Percentiles rank a stretch among this genome's conserved stretches.
phyloP scores from a whole-genome alignment of 2,888 invertebrate genomes.

The Drosophila setosimentum region DNA sequence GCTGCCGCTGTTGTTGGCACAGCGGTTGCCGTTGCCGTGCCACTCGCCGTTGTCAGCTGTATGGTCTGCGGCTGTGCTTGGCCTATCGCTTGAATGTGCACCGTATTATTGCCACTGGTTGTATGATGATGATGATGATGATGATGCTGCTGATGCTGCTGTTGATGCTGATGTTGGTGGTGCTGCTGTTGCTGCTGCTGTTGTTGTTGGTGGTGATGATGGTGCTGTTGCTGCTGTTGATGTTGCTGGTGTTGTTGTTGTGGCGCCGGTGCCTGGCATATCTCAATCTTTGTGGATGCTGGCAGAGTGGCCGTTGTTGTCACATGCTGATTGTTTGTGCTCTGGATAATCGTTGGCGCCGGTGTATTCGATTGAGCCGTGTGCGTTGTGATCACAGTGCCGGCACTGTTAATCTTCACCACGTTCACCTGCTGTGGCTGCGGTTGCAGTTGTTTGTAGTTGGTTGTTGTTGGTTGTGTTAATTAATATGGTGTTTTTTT shows the following conservation, averaged over 20 bases:
- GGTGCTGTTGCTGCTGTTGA: constrained; percentile 52
- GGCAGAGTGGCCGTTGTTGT: constrained; percentile 82
- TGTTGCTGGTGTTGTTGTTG: constrained; percentile 68
- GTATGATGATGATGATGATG: constrained; percentile 52
- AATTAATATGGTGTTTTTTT: constrained; percentile 2
- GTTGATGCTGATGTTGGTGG: not conserved
- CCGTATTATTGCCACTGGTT: constrained; percentile 56
- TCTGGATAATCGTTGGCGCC: constrained; percentile 83
- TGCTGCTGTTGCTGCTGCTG: constrained; percentile 34
- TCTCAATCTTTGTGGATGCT: constrained; percentile 84
- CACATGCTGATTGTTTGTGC: constrained; percentile 83
- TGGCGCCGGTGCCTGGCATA: constrained; percentile 81
- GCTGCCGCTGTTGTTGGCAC: constrained; percentile 67
- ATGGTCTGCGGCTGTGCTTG: constrained; percentile 67
- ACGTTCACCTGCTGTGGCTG: constrained; percentile 84
- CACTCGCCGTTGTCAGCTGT: constrained; percentile 68
- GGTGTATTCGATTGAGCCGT: constrained; percentile 76
- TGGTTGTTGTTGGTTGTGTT: constrained; percentile 11
- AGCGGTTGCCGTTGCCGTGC: constrained; percentile 74
- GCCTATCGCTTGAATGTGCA: constrained; percentile 64
- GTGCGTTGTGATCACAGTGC: constrained; percentile 84
- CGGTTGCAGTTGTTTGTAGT: constrained; percentile 16
- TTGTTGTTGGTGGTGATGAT: constrained; percentile 39
- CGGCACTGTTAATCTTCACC: constrained; percentile 85
- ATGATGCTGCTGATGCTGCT: constrained; percentile 36